A percentile compares a stretch with the other conserved stretches of the same genome.
These are phyloP conservation scores for Oscheius onirici DNA, from an alignment of 2,888 invertebrate species.

Conservation along the genomic window DNA sequence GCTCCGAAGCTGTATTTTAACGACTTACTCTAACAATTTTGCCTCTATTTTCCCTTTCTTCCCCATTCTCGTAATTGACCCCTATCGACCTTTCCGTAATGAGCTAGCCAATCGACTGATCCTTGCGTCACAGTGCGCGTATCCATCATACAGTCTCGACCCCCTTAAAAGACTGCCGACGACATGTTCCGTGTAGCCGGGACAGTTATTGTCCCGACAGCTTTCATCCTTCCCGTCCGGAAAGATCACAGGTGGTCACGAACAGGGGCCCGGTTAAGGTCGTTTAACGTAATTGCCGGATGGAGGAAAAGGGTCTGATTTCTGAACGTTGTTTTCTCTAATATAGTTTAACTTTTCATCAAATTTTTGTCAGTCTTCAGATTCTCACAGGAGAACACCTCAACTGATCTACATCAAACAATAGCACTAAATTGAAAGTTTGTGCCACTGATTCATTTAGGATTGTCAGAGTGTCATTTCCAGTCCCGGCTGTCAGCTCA, in stretches of 20 bases:
- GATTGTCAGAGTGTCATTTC: too few species aligned
- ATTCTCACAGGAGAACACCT: too few species aligned
- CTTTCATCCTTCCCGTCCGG: not conserved
- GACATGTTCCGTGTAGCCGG: conserved; percentile 23
- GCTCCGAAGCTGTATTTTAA: too few species aligned
- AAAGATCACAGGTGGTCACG: conserved; percentile 27
- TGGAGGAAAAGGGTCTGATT: not conserved
- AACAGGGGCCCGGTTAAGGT: conserved; percentile 15
- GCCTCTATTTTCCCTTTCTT: not conserved
- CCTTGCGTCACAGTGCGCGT: conserved; percentile 32
- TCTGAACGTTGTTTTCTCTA: too few species aligned
- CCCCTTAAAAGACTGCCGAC: conserved; percentile 17
- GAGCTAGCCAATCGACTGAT: conserved; percentile 7
- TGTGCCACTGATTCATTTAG: too few species aligned
- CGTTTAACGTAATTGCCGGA: conserved; percentile 20
- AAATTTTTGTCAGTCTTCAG: too few species aligned
- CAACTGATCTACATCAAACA: too few species aligned
- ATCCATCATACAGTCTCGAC: conserved; percentile 22
- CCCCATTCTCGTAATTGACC: not conserved
- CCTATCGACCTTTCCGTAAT: conserved; percentile 1
- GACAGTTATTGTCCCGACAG: conserved; percentile 6
- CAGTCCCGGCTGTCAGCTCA: not conserved
- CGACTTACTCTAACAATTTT: too few species aligned
- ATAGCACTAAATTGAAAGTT: too few species aligned
- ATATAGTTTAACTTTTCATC: too few species aligned